Conservation (phyloP, 2,888 invertebrate genomes). For the Phyllotreta cruciferae region DNA sequence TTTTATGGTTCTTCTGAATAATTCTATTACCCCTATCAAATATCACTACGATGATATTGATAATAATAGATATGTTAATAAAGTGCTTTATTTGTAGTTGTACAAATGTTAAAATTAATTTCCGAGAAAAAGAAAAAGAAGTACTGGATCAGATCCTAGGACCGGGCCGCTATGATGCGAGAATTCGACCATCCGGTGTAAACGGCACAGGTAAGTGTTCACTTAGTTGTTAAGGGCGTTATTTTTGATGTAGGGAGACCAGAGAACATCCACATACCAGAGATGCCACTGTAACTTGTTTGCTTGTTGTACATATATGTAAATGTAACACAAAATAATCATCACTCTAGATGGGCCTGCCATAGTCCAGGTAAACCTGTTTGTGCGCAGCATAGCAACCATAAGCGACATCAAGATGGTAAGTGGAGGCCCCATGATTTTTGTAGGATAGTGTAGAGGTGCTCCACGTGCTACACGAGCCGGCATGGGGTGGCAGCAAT, state of each 20-base stretch:
- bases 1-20: slow-evolving; percentile 12
- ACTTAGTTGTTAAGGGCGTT: slow-evolving; percentile 31
- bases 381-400: slow-evolving; percentile 96
- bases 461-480: slow-evolving; percentile 56
- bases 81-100: slow-evolving; percentile 63
- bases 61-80: neutral
- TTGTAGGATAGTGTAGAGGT: slow-evolving; percentile 57
- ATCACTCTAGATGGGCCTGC: slow-evolving; percentile 87
- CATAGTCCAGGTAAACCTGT: slow-evolving; percentile 96
- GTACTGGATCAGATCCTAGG: slow-evolving; percentile 93
- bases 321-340: slow-evolving; percentile 57
- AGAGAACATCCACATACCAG: slow-evolving; percentile 40
- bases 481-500: slow-evolving; percentile 55
- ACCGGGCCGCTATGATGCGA: slow-evolving; percentile 88
- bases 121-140: slow-evolving; percentile 93
- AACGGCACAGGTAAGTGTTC: slow-evolving; percentile 86
- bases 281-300: slow-evolving; percentile 45
- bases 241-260: slow-evolving; percentile 39
- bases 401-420: slow-evolving; percentile 99
- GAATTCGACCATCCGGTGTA: slow-evolving; percentile 91
- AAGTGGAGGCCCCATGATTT: slow-evolving; percentile 67
- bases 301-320: slow-evolving; percentile 56
- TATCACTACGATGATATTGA: neutral
- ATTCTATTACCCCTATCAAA: neutral
- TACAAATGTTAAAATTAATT: slow-evolving; percentile 84